Base-by-base conservation (phyloP, 2,888 invertebrate genomes). In the Parnassius smintheus region DNA sequence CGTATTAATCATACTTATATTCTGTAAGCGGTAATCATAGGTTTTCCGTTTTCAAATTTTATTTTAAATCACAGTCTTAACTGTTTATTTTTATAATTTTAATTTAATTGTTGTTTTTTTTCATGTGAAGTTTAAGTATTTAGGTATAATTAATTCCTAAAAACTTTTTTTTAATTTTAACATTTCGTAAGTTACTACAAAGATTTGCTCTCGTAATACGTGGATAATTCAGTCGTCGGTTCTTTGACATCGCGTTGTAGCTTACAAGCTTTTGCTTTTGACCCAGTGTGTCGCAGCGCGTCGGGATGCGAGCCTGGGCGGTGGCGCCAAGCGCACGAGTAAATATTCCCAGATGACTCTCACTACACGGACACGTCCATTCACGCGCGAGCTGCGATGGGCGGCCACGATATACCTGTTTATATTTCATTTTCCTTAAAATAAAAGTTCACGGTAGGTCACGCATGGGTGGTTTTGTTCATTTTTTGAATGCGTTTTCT, bases 361-460 rank as follows among this genome's bases (percentile, higher is more conserved):
- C 44, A 11, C 44, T 76, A 73, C 74, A 75, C 72, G 74, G 72
- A 77, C 81, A 72, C 72, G 76, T 72, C 83, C 83, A 88, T 82
- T 83, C 85, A 86, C 86, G 82, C 82, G 83, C 80, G 85, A 78
- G 73, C 86, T 75, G 72, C 78, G 78, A 75, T 79, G 75, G 75
- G 74, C 71, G 68, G 66, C 71, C 63, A 63, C 62, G 68, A 71
- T 70, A 70, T 72, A 71, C 68, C 62, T 67, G 64, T 65, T 66
- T 67, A 66, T 64, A 70, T 67, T 67, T 70, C 71, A 68, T 72
- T 70, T 66, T 67, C 65, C 66, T 45, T 68, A 69, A 63, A 62
- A 64, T 61, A 54, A 63, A 71, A 74, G 67, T 68, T 62, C 66
- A 65, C 49, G 66, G 64, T 56, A 70, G 81, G 62, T 78, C 80